A percentile compares a stretch with the other conserved stretches of the same genome.
Evolutionary conservation across 2,113 vertebrate species (phyloP).

Genomic region (Paradisaea rubra): DNA sequence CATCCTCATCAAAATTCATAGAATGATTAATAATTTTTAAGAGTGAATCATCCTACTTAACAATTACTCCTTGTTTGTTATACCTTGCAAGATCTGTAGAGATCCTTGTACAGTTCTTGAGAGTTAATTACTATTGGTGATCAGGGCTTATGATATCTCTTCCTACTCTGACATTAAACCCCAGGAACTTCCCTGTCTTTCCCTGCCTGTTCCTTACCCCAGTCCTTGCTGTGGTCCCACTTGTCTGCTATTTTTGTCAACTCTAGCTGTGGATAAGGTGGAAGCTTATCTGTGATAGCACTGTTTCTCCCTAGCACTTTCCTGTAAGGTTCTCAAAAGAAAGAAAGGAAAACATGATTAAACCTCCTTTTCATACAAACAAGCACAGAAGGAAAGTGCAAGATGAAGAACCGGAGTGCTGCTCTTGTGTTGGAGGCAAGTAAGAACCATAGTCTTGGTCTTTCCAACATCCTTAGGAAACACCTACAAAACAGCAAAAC

Average conservation of each 20-base stretch:
- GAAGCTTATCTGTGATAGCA: not conserved
- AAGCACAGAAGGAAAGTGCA: not conserved
- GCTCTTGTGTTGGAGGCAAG: not conserved
- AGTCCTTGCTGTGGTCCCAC: not conserved
- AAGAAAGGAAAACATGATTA: not conserved
- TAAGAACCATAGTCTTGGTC: not conserved
- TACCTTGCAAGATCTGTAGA: not conserved
- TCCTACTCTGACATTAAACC: not conserved
- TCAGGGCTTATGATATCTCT: not conserved
- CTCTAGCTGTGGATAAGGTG: not conserved
- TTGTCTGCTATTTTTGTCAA: not conserved
- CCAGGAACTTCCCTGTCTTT: not conserved
- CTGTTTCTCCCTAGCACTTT: not conserved
- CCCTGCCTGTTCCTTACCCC: not conserved
- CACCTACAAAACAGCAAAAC: not conserved
- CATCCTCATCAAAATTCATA: not conserved
- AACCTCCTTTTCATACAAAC: not conserved
- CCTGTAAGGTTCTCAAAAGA: not conserved
- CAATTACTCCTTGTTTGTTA: not conserved
- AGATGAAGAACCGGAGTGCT: not conserved
- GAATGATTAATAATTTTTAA: not conserved
- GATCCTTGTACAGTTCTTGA: not conserved
- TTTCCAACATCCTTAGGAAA: not conserved
- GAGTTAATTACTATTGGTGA: not conserved
- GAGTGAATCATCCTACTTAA: not conserved